Evolutionary conservation across 2,888 invertebrate species (phyloP), one percentile per base, ranked within the genome.

Genomic region (Epinotia demarniana): DNA sequence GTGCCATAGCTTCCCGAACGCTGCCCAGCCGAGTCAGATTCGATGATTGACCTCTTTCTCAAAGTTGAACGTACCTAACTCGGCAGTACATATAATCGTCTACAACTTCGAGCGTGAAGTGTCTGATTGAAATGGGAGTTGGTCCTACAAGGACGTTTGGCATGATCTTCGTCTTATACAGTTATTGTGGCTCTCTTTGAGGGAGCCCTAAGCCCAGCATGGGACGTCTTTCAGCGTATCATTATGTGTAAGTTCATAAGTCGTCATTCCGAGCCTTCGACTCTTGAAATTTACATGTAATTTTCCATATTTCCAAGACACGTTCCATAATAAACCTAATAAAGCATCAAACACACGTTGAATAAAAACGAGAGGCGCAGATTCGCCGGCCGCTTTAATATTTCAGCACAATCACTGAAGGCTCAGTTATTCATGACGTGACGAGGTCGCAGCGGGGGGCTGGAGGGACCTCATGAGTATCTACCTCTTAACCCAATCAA

Each of bases 391-490:
- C 81, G 80, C 78, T 81, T 90, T 84, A 89, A 90, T 89, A 82
- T 89, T 90, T 87, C 85, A 89, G 79, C 82, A 87, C 90, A 89
- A 90, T 90, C 90, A 89, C 89, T 86, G 86, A 81, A 77, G 80
- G 68, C 84, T 89, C 82, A 85, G 82, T 88, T 89, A 90, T 90
- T 90, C 88, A 90, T 87, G 86, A 80, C 80, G 66, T 79, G 83
- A 81, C 84, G 83, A 82, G 84, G 79, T 79, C 80, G 78, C 6
- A 69, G 70, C 49, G 57, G 4, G 82, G 78, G 39, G 77, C 75
- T 43, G 57, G 76, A 80, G 19, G 1, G 6, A 0, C 1, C 0
- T 1, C 78, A 78, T 80, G 78, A 19, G 78, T 79, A 13, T 8
- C 13, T 53, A 53, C 61, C 70, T 53, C 49, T 43, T 63, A 39